Percentiles rank a stretch among this genome's conserved stretches.
phyloP scores from a whole-genome alignment of 2,113 vertebrate species.

The Verasper variegatus region DNA sequence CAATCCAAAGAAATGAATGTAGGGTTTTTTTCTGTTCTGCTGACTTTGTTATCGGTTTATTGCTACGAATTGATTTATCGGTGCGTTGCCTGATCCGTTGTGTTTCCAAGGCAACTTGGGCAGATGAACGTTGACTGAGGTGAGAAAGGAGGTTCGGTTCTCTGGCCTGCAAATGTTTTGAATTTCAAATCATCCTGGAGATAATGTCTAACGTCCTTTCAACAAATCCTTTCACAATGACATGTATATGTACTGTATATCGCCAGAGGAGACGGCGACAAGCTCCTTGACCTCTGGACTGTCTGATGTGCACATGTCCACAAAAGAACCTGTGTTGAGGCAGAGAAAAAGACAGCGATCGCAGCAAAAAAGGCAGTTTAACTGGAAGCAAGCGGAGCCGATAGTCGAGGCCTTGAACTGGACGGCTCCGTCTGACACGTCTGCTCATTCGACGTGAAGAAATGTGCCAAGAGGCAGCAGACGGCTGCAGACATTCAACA shows the following conservation, averaged over 20 bases:
- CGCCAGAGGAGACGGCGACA: not conserved
- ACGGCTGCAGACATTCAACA: constrained; percentile 14
- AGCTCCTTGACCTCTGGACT: not conserved
- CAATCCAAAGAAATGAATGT: too few species aligned
- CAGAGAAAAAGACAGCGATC: too few species aligned
- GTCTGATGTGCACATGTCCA: too few species aligned
- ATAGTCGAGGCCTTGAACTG: constrained; percentile 15
- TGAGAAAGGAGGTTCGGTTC: not conserved
- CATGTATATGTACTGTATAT: too few species aligned
- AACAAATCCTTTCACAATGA: not conserved
- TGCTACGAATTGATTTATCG: not conserved
- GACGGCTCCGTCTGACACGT: constrained; percentile 23
- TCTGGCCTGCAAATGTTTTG: not conserved
- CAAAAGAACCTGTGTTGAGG: too few species aligned
- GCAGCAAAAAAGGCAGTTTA: too few species aligned
- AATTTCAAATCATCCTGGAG: not conserved
- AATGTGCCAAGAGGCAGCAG: constrained; percentile 22
- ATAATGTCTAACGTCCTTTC: not conserved
- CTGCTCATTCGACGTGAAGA: constrained; percentile 32
- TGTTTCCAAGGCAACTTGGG: not conserved
- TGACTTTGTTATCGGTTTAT: too few species aligned
- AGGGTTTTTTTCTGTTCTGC: too few species aligned
- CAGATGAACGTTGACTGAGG: not conserved
- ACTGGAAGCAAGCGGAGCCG: not conserved
- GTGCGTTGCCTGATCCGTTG: not conserved